phyloP scores from a whole-genome alignment of 2,797 vertebrate species.

The Brachymystax lenok region DNA sequence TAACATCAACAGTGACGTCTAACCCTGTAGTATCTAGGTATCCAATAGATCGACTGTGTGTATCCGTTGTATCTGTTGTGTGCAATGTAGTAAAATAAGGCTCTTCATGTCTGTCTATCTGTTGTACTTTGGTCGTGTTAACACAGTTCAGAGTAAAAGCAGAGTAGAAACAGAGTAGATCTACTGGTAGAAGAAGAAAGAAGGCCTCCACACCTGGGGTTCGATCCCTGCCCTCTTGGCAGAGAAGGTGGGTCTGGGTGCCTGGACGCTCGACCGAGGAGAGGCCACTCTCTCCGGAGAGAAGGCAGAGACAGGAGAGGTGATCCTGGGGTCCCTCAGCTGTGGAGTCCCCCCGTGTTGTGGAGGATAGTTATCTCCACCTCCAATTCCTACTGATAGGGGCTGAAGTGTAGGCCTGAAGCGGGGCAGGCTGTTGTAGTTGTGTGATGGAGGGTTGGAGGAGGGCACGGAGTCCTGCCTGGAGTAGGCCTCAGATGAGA shows the following conservation, averaged over 20 bases:
- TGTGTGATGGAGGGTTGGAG: constrained; percentile 62
- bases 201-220: constrained; percentile 98
- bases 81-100: neutral
- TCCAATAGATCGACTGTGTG: no score
- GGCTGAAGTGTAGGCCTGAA: constrained; percentile 63
- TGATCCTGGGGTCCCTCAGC: constrained; percentile 67
- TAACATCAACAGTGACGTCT: neutral
- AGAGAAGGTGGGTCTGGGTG: constrained; percentile 92
- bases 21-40: no score
- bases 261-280: constrained; percentile 78
- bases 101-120: neutral
- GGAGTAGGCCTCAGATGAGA: constrained; percentile 61
- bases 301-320: constrained; percentile 70
- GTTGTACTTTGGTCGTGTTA: constrained; percentile 6
- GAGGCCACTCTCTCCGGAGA: constrained; percentile 80
- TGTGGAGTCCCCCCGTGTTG: constrained; percentile 33
- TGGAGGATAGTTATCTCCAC: constrained; percentile 50
- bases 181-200: constrained; percentile 77
- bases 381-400: constrained; percentile 41
- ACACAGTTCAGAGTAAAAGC: neutral
- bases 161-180: constrained; percentile 24
- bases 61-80: constrained; percentile 1
- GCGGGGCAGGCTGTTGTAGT: constrained; percentile 66
- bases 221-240: constrained; percentile 90
- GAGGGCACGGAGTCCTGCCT: constrained; percentile 79